Conservation (phyloP, 2,797 vertebrate species). For the Acanthurus lineatus region DNA sequence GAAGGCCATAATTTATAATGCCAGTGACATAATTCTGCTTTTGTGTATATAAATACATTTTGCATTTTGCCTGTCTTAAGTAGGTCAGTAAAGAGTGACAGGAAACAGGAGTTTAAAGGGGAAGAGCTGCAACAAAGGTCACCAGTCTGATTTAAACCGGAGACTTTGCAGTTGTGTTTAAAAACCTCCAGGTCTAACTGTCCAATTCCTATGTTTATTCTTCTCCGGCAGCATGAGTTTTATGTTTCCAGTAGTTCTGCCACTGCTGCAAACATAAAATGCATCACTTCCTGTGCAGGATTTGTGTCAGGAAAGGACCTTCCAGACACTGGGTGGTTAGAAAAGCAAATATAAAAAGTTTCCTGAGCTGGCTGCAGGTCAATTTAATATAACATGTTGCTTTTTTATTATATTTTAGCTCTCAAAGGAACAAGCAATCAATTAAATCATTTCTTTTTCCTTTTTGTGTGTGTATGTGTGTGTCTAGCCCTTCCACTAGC, state of each 20-base stretch:
- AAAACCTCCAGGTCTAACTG: slow-evolving; percentile 32
- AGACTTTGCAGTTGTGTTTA: slow-evolving; percentile 31
- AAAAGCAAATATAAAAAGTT: slow-evolving; percentile 31
- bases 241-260: slow-evolving; percentile 28
- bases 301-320: slow-evolving; percentile 33
- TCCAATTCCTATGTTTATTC: slow-evolving; percentile 37
- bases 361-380: slow-evolving; percentile 1
- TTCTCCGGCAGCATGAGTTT: slow-evolving; percentile 30
- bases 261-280: slow-evolving; percentile 34
- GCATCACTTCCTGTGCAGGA: slow-evolving; percentile 32
- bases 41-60: neutral
- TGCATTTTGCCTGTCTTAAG: neutral
- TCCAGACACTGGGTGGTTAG: slow-evolving; percentile 18
- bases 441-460: slow-evolving; percentile 14
- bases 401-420: neutral
- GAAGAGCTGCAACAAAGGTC: slow-evolving; percentile 16
- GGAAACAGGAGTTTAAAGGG: neutral
- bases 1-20: neutral
- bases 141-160: neutral
- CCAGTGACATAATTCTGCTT: neutral
- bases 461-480: neutral
- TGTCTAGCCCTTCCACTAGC: slow-evolving; percentile 87
- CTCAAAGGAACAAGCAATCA: neutral
- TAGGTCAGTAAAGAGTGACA: slow-evolving; percentile 5
- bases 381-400: neutral